phyloP scores from a whole-genome alignment of 2,888 invertebrate genomes.

The Ophioninae sp. region DNA sequence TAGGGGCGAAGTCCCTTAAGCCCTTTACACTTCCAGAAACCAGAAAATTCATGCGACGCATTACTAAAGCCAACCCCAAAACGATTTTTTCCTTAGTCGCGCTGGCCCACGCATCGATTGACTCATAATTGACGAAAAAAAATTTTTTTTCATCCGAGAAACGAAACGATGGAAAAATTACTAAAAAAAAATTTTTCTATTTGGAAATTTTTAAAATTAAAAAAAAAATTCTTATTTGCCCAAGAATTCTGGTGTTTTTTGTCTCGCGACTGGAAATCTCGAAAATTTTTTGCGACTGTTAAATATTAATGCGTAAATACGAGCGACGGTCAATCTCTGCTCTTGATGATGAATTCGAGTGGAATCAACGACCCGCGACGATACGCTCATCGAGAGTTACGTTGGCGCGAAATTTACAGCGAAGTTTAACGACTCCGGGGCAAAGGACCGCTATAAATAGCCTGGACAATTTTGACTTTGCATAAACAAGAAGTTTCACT shows the following conservation, averaged over 20 bases:
- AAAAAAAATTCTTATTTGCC: no score
- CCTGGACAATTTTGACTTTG: conserved; percentile 26
- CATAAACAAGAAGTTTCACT: conserved; percentile 41
- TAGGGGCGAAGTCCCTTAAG: no score
- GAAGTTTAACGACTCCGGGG: conserved; percentile 43
- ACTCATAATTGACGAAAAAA: no score
- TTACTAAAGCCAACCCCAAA: no score
- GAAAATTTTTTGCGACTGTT: not conserved
- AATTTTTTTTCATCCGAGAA: no score
- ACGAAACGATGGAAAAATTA: no score
- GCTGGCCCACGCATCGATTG: no score
- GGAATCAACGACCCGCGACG: conserved; percentile 35
- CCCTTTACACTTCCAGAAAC: no score
- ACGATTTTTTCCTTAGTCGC: no score
- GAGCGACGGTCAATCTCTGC: not conserved
- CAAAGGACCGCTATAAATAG: conserved; percentile 48
- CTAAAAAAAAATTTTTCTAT: no score
- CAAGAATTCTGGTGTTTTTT: not conserved
- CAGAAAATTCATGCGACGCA: no score
- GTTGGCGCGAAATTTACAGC: conserved; percentile 19
- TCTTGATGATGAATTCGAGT: not conserved
- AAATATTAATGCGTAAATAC: not conserved
- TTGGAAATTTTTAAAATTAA: no score
- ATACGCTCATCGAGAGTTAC: conserved; percentile 1
- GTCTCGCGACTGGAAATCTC: not conserved